Conservation (phyloP, 2,113 vertebrate species). For the Murina feae region DNA sequence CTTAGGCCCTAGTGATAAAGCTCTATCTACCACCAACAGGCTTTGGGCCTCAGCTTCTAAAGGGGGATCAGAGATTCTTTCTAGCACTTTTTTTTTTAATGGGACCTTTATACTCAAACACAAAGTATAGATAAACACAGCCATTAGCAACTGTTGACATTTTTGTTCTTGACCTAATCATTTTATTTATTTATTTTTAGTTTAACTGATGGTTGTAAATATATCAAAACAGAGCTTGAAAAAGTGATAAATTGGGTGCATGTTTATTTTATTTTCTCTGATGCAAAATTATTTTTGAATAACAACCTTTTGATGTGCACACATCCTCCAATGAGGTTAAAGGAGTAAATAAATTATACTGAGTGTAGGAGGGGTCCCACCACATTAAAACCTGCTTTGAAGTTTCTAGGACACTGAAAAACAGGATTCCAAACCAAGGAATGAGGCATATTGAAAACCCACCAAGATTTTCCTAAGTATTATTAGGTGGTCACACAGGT, state of each 20-base stretch:
- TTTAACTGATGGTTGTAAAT: constrained; percentile 15
- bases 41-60: not conserved
- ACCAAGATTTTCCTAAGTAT: not conserved
- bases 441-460: not conserved
- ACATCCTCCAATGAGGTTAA: not conserved
- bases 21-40: not conserved
- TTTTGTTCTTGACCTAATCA: constrained; percentile 26
- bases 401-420: not conserved
- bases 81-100: not conserved
- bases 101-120: not conserved
- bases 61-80: not conserved
- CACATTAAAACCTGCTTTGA: not conserved
- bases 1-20: not conserved
- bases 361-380: not conserved
- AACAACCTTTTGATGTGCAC: not conserved
- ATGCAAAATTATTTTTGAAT: constrained; percentile 12
- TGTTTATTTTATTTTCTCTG: constrained; percentile 17
- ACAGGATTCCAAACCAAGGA: not conserved
- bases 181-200: not conserved
- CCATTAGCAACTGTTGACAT: not conserved
- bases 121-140: constrained; percentile 23
- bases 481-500: not conserved
- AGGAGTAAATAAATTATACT: not conserved
- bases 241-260: not conserved
- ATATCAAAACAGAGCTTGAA: not conserved